Conservation (phyloP, 2,888 invertebrate species). For the Dorcus hopei region DNA sequence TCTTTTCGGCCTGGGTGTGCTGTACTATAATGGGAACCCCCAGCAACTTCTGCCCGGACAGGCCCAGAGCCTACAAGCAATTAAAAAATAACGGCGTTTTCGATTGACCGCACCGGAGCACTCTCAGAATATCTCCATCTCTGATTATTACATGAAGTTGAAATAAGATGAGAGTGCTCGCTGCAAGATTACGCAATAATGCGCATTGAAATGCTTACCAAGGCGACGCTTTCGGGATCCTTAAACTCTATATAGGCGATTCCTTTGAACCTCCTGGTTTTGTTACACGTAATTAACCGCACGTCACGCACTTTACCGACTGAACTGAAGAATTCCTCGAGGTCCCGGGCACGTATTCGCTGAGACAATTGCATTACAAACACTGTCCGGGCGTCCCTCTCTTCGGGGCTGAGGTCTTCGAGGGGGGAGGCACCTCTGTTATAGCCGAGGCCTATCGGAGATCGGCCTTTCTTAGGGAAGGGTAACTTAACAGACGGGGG, state of each 20-base stretch:
- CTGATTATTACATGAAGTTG: too few relatives aligned
- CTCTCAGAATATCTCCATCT: too few relatives aligned
- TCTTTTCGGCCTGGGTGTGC: slow-evolving; percentile 94
- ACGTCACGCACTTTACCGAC: slow-evolving; percentile 99
- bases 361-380: slow-evolving; percentile 99
- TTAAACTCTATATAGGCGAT: slow-evolving; percentile 99
- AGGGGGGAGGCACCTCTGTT: slow-evolving; percentile 53
- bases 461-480: slow-evolving; percentile 37
- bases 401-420: slow-evolving; percentile 88
- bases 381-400: slow-evolving; percentile 96
- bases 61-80: slow-evolving; percentile 76
- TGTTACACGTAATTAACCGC: slow-evolving; percentile 96
- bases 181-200: not conserved
- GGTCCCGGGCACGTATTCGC: slow-evolving; percentile 86
- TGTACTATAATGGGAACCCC: slow-evolving; percentile 98
- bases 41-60: slow-evolving; percentile 92
- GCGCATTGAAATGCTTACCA: slow-evolving; percentile 58
- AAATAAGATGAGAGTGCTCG: too few relatives aligned
- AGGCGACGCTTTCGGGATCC: slow-evolving; percentile 94
- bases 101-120: too few relatives aligned
- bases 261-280: slow-evolving; percentile 97
- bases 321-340: slow-evolving; percentile 98
- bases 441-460: slow-evolving; percentile 45
- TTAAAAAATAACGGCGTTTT: not conserved
- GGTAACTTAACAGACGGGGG: slow-evolving; percentile 40